Evolutionary conservation across 2,113 vertebrate genomes (phyloP).

Genomic region (Myxocyprinus asiaticus): DNA sequence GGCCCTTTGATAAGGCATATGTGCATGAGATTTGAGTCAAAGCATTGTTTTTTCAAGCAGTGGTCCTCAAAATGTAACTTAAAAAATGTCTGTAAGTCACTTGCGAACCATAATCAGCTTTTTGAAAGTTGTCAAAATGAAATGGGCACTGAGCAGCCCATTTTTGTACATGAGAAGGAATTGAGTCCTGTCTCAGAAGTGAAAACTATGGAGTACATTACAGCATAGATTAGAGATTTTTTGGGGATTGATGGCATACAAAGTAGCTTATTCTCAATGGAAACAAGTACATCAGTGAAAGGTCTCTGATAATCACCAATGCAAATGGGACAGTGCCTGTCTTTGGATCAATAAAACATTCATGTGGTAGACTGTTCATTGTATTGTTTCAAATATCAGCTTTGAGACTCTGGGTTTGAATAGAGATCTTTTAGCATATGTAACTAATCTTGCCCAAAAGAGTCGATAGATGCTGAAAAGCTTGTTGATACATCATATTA

Average conservation of each 20-base stretch:
- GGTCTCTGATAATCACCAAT: slow-evolving; percentile 3
- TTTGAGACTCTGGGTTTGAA: slow-evolving; percentile 14
- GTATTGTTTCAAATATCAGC: slow-evolving; percentile 31
- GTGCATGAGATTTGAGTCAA: slow-evolving; percentile 4
- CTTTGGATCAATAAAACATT: not conserved
- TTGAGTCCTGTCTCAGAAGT: slow-evolving; percentile 23
- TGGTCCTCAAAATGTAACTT: slow-evolving; percentile 23
- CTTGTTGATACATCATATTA: too few species aligned
- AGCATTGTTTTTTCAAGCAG: not conserved
- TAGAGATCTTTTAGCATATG: not conserved
- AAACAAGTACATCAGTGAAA: slow-evolving; percentile 4
- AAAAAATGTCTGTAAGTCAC: slow-evolving; percentile 47
- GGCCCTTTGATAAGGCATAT: slow-evolving; percentile 14
- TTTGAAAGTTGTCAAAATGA: slow-evolving; percentile 36
- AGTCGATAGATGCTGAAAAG: too few species aligned
- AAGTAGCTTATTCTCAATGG: slow-evolving; percentile 37
- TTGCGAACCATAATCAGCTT: slow-evolving; percentile 37
- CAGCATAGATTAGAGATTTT: slow-evolving; percentile 21
- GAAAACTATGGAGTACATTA: not conserved
- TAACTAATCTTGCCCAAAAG: not conserved
- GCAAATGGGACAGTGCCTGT: slow-evolving; percentile 24
- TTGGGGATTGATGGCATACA: slow-evolving; percentile 22
- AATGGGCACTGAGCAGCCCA: not conserved
- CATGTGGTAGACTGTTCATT: not conserved
- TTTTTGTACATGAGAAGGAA: slow-evolving; percentile 5